A percentile compares a stretch with the other conserved stretches of the same genome.
These are phyloP conservation scores for Ailuropoda melanoleuca DNA, from an alignment of 2,113 vertebrate genomes.

Conservation along the genomic window DNA sequence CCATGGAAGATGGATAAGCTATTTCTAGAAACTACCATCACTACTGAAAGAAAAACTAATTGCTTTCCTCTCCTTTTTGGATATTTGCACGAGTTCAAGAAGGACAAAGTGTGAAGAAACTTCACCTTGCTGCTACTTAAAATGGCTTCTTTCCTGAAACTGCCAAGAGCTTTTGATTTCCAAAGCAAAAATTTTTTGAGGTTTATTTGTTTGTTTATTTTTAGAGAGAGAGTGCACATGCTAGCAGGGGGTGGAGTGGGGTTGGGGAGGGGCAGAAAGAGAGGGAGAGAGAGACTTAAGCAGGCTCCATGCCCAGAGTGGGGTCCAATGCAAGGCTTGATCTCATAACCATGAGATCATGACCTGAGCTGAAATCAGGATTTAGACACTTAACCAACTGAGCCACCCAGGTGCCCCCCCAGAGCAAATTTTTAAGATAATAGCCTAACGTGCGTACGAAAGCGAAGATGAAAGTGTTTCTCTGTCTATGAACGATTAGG, in stretches of 20 bases:
- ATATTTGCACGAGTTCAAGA: constrained; percentile 52
- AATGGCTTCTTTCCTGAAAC: constrained; percentile 17
- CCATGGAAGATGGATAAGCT: constrained; percentile 71
- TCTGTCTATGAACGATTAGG: background rate
- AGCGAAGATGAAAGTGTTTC: background rate
- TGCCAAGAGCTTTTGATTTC: background rate
- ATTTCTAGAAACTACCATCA: constrained; percentile 55
- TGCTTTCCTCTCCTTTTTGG: constrained; percentile 46
- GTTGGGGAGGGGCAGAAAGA: background rate
- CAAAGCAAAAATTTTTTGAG: background rate
- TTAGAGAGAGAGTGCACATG: background rate
- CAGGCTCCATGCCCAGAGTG: background rate
- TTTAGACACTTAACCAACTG: background rate
- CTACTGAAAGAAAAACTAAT: constrained; percentile 31
- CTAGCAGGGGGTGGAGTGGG: background rate
- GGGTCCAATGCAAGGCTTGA: background rate
- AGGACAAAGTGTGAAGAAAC: constrained; percentile 1
- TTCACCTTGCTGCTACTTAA: background rate
- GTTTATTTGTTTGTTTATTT: background rate
- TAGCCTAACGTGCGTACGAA: background rate
- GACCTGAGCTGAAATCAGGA: background rate
- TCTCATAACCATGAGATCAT: background rate
- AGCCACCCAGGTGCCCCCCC: background rate
- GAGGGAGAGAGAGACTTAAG: background rate
- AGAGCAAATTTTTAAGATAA: constrained; percentile 21